Evolutionary conservation across 2,888 invertebrate species (phyloP).

Genomic region (Orthosia gracilis): DNA sequence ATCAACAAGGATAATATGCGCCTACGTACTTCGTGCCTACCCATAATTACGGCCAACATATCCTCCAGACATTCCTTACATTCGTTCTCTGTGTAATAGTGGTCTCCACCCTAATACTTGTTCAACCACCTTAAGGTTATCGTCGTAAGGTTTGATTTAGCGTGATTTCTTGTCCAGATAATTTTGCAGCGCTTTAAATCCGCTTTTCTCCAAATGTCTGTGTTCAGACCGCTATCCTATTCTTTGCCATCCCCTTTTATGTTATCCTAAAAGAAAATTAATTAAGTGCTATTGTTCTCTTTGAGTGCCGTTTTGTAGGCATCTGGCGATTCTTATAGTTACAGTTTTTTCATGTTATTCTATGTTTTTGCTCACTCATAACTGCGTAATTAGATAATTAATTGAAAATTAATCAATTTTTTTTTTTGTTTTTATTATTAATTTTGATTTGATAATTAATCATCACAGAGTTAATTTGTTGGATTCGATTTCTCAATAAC

Average conservation of each 20-base stretch:
- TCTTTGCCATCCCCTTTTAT: constrained; percentile 79
- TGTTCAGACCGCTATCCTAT: constrained; percentile 77
- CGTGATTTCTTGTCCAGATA: constrained; percentile 59
- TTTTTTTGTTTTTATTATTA: too few relatives aligned
- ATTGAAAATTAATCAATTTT: too few relatives aligned
- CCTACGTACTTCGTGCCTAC: constrained; percentile 58
- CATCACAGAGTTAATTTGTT: too few relatives aligned
- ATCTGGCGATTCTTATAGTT: constrained; percentile 70
- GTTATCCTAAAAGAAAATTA: constrained; percentile 86
- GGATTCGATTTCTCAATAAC: too few relatives aligned
- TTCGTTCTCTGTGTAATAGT: constrained; percentile 71
- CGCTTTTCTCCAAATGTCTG: constrained; percentile 80
- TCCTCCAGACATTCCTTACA: constrained; percentile 73
- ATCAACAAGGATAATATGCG: constrained; percentile 66
- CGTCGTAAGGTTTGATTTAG: constrained; percentile 40
- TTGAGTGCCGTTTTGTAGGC: constrained; percentile 79
- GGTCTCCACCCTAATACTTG: constrained; percentile 43
- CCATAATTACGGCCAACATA: constrained; percentile 70
- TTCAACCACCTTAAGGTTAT: constrained; percentile 13
- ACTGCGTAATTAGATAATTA: constrained; percentile 33
- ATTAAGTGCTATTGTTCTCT: constrained; percentile 85
- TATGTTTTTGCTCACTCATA: constrained; percentile 53
- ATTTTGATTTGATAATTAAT: too few relatives aligned
- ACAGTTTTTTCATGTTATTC: constrained; percentile 45
- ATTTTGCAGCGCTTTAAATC: constrained; percentile 79